Percentiles rank a stretch among this genome's conserved stretches.
phyloP scores from a whole-genome alignment of 2,888 invertebrate genomes.

The Reticulitermes lucifugus region DNA sequence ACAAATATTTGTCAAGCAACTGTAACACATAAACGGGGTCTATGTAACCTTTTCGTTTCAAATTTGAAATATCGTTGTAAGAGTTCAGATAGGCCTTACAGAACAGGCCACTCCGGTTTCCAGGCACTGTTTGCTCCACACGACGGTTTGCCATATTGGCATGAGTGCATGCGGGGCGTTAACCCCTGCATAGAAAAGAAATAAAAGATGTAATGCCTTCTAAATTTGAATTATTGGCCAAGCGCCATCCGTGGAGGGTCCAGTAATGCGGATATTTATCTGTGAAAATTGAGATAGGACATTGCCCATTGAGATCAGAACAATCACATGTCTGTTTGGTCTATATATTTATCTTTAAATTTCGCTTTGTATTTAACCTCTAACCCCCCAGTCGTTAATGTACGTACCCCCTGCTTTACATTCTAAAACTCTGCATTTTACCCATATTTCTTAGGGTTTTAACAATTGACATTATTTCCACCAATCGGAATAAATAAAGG shows the following conservation, averaged over 20 bases:
- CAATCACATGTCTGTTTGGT: background rate
- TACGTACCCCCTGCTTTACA: no score
- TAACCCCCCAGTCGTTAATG: no score
- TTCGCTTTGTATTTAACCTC: no score
- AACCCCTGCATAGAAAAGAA: background rate
- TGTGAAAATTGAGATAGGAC: background rate
- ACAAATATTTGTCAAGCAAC: no score
- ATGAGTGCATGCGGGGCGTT: background rate
- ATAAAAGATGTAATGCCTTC: background rate
- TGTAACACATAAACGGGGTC: no score
- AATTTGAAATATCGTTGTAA: background rate
- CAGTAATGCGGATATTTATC: background rate
- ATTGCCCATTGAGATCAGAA: background rate
- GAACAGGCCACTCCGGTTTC: background rate
- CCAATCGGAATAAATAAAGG: no score
- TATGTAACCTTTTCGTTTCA: no score
- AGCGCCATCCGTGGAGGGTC: background rate
- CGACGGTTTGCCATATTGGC: background rate
- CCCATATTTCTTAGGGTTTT: no score
- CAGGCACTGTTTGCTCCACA: background rate
- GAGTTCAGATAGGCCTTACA: background rate
- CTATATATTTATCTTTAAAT: background rate
- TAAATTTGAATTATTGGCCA: constrained; percentile 13
- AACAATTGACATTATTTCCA: no score
- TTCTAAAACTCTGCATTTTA: no score